These are phyloP conservation scores for Trichacis sp. DNA, from an alignment of 2,888 invertebrate genomes.

Conservation along the genomic window DNA sequence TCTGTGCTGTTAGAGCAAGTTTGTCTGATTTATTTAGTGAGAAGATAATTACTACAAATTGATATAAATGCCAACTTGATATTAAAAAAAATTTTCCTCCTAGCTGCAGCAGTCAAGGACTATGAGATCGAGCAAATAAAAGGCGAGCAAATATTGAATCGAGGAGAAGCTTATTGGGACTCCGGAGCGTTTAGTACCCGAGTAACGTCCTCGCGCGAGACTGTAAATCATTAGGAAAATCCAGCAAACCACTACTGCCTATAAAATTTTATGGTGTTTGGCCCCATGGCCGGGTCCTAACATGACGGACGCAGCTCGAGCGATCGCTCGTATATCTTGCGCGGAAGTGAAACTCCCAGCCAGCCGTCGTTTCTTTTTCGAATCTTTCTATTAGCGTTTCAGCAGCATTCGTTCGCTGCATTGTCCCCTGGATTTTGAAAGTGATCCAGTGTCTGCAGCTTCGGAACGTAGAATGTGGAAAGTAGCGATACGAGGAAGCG, in stretches of 20 bases:
- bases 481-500: too few relatives aligned
- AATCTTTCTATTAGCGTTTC: conserved; percentile 45
- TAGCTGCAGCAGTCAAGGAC: too few relatives aligned
- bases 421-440: conserved; percentile 32
- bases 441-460: too few relatives aligned
- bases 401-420: conserved; percentile 42
- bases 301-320: conserved; percentile 20
- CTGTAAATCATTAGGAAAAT: conserved; percentile 63
- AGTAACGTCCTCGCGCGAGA: conserved; percentile 44
- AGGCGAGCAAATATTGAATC: conserved; percentile 22
- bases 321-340: conserved; percentile 48
- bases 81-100: too few relatives aligned
- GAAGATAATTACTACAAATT: too few relatives aligned
- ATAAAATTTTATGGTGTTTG: conserved; percentile 64
- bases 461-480: too few relatives aligned
- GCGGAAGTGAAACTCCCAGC: conserved; percentile 46
- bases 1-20: too few relatives aligned
- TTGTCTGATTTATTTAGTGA: too few relatives aligned
- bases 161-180: conserved; percentile 22
- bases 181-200: conserved; percentile 5
- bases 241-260: conserved; percentile 61
- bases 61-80: too few relatives aligned
- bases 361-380: conserved; percentile 25
- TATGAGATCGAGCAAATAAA: too few relatives aligned
- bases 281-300: conserved; percentile 40